Evolutionary conservation across 2,113 vertebrate species (phyloP), one percentile per base, ranked within the genome.

Genomic region (Ondatra zibethicus): DNA sequence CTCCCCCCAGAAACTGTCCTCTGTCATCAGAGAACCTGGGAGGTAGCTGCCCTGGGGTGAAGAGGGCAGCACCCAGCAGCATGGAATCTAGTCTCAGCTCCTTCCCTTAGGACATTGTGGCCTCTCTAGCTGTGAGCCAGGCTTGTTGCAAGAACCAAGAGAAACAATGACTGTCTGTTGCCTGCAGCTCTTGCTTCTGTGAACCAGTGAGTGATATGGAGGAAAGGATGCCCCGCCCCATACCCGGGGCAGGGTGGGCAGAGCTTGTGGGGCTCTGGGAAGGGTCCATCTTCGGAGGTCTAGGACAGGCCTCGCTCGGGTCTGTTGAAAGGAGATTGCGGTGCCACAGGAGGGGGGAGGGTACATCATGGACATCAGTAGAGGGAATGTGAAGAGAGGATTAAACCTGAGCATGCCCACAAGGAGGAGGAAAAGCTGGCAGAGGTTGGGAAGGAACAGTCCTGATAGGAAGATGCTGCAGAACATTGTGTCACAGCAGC

Each of bases 71-170:
- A 23, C 25, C 45, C 0, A 5, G 3, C 5, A 25, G 52, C 45
- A 78, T 68, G 11, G 39, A 39, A 31, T 89, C 23, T 65, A 45
- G 61, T 88, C 47, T 72, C 9, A 12, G 25, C 65, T 31, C 65
- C 39, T 81, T 16, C 2, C 0, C 66, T 42, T 29, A 5, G 23
- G 50, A 12, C 65, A 9, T 3, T 0, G 0, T 25, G n/a, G 42
- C 45, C 86, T 73, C 90, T 63, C 45, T 29, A 33, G 47, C 77
- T 77, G 0, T 47, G 13, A 68, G 77, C n/a, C 36, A 45, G 77
- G 4, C 17, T 65, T 10, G 23, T 47, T 66, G 12, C 3, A n/a
- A 87, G 92, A 36, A 72, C 2, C 0, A 3, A 85, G 75, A 42
- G 58, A 65, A 63, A 70, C n/a, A 1, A 3, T 10, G 9, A n/a